Conservation (phyloP, 2,888 invertebrate species). For the Cordilura impudica region DNA sequence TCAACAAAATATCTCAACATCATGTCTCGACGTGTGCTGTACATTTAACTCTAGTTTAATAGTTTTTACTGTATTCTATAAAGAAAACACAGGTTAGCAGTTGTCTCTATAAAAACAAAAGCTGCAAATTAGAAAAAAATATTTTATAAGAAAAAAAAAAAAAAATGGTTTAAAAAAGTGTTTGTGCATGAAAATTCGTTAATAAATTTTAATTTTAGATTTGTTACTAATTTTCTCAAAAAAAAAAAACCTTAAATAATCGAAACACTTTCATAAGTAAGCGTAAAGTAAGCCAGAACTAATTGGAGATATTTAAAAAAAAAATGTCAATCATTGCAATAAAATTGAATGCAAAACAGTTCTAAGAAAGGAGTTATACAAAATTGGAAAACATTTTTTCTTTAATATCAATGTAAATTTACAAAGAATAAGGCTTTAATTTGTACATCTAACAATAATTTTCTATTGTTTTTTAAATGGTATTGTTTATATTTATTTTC, state of each 20-base stretch:
- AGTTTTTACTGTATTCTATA: slow-evolving; percentile 50
- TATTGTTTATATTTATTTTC: neutral
- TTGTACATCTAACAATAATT: slow-evolving; percentile 3
- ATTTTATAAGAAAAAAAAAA: slow-evolving; percentile 51
- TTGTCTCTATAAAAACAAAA: neutral
- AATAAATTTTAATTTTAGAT: slow-evolving; percentile 55
- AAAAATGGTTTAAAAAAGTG: slow-evolving; percentile 34
- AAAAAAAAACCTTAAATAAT: slow-evolving; percentile 2
- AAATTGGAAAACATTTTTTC: neutral
- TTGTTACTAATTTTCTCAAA: slow-evolving; percentile 43
- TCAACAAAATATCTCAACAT: slow-evolving; percentile 33
- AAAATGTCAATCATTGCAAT: neutral
- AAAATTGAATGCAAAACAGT: neutral
- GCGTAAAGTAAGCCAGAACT: slow-evolving; percentile 30
- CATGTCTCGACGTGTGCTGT: slow-evolving; percentile 43
- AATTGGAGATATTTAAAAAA: neutral
- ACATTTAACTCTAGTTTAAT: slow-evolving; percentile 58
- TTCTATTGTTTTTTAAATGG: neutral
- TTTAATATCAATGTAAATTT: neutral
- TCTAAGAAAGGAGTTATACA: neutral
- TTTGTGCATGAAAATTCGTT: slow-evolving; percentile 40
- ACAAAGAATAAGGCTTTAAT: slow-evolving; percentile 5
- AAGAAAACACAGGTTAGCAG: slow-evolving; percentile 35
- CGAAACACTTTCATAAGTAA: slow-evolving; percentile 21
- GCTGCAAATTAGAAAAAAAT: slow-evolving; percentile 48